phyloP scores from a whole-genome alignment of 2,888 invertebrate species.

The Tetranychus truncatus region DNA sequence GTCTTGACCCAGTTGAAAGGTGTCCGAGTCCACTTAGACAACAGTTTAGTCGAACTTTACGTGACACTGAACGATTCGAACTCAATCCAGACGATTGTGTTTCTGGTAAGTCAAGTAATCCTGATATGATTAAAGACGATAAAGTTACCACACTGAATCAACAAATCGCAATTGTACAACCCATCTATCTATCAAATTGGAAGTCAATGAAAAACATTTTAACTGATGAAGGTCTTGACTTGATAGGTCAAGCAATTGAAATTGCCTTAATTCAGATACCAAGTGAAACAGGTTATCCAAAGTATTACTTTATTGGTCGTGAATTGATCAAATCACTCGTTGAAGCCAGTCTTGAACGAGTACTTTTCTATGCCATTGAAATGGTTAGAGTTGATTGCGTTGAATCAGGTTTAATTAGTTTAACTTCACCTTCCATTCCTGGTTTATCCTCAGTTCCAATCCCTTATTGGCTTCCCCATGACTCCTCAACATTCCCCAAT shows the following conservation, averaged over 20 bases:
- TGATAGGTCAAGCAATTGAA: slow-evolving; percentile 1
- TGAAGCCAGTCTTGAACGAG: background rate
- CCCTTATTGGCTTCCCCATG: background rate
- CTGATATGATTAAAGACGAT: background rate
- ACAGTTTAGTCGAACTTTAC: background rate
- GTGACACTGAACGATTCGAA: background rate
- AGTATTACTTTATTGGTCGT: background rate
- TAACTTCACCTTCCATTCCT: background rate
- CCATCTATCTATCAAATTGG: background rate
- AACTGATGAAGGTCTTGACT: background rate
- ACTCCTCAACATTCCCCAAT: background rate
- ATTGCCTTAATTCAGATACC: background rate
- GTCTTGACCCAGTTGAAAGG: background rate
- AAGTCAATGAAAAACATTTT: background rate
- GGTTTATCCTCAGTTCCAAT: background rate
- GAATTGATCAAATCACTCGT: background rate
- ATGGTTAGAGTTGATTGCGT: background rate
- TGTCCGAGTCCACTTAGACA: slow-evolving; percentile 6
- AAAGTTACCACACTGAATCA: background rate
- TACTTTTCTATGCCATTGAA: slow-evolving; percentile 2
- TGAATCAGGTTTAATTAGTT: background rate
- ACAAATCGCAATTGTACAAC: background rate
- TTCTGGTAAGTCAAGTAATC: background rate
- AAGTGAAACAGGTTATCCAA: background rate
- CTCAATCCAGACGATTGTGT: too few species aligned